phyloP scores from a whole-genome alignment of 1,140 invertebrate species.

The Drosophila ogumai region DNA sequence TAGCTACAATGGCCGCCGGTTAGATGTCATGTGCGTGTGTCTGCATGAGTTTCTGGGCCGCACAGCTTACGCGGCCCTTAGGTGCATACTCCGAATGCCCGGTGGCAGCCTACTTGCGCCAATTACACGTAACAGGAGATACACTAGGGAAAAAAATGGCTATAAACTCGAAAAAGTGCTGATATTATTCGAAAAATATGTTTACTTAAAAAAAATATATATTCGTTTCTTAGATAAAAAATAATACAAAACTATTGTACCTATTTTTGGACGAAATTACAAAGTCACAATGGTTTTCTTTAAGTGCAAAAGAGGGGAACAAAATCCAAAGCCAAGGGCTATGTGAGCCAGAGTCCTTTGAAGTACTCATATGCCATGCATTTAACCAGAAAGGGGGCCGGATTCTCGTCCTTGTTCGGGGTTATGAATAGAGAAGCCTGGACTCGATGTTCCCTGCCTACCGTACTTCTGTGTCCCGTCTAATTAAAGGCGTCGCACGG shows the following conservation, averaged over 20 bases:
- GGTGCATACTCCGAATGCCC: conserved; percentile 54
- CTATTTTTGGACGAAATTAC: background rate
- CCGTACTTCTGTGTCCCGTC: conserved; percentile 36
- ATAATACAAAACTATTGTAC: background rate
- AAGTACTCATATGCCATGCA: conserved; percentile 43
- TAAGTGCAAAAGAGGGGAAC: conserved; percentile 3
- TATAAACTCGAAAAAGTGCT: too few species aligned
- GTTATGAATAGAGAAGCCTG: background rate
- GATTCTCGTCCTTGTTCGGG: background rate
- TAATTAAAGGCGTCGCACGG: conserved; percentile 78
- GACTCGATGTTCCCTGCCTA: conserved; percentile 16
- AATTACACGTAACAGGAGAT: conserved; percentile 53
- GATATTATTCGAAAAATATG: background rate
- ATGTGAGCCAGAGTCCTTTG: conserved; percentile 72
- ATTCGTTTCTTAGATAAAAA: background rate
- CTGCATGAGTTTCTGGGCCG: conserved; percentile 8
- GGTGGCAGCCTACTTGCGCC: conserved; percentile 59
- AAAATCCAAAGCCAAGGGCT: conserved; percentile 4
- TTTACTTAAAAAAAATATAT: background rate
- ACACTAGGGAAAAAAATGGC: conserved; percentile 3
- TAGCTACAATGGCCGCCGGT: conserved; percentile 27
- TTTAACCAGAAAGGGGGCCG: background rate
- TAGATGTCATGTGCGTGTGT: conserved; percentile 20
- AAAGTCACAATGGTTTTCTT: background rate
- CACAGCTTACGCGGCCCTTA: conserved; percentile 47